phyloP scores from a whole-genome alignment of 1,140 invertebrate genomes.

The Leucophenga varia region DNA sequence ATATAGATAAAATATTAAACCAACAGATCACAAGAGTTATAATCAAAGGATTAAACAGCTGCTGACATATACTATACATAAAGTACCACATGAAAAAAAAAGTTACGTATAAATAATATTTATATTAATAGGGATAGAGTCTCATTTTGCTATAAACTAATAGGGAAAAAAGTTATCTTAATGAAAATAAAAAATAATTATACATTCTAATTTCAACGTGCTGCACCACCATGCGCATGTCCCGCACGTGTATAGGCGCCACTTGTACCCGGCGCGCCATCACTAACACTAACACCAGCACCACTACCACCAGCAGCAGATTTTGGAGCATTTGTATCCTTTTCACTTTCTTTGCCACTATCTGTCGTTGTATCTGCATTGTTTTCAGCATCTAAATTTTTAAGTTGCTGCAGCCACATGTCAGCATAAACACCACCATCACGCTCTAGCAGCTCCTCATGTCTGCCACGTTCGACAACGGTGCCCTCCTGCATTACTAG shows the following conservation, averaged over 20 bases:
- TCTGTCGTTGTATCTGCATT: constrained; percentile 5
- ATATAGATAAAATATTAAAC: too few relatives aligned
- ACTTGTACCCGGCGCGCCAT: constrained; percentile 5
- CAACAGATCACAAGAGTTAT: too few relatives aligned
- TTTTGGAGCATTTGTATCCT: too few relatives aligned
- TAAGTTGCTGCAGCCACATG: constrained; percentile 88
- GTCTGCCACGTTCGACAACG: constrained; percentile 88
- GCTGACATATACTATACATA: too few relatives aligned
- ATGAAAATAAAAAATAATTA: neutral
- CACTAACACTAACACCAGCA: constrained; percentile 1
- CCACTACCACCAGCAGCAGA: constrained; percentile 1
- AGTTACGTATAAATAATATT: too few relatives aligned
- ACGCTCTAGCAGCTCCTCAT: constrained; percentile 72
- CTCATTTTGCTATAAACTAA: too few relatives aligned
- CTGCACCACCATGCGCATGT: constrained; percentile 36
- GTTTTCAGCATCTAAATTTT: constrained; percentile 58
- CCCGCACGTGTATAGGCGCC: constrained; percentile 29
- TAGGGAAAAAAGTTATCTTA: too few relatives aligned
- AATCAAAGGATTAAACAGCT: too few relatives aligned
- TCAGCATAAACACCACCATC: constrained; percentile 71
- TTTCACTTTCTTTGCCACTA: too few relatives aligned
- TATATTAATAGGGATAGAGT: too few relatives aligned
- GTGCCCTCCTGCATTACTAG: constrained; percentile 85
- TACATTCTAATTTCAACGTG: constrained; percentile 19
- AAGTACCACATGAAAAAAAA: too few relatives aligned